Evolutionary conservation across 2,113 vertebrate genomes (phyloP), one percentile per base, ranked within the genome.

Genomic region (Microcebus jonahi): DNA sequence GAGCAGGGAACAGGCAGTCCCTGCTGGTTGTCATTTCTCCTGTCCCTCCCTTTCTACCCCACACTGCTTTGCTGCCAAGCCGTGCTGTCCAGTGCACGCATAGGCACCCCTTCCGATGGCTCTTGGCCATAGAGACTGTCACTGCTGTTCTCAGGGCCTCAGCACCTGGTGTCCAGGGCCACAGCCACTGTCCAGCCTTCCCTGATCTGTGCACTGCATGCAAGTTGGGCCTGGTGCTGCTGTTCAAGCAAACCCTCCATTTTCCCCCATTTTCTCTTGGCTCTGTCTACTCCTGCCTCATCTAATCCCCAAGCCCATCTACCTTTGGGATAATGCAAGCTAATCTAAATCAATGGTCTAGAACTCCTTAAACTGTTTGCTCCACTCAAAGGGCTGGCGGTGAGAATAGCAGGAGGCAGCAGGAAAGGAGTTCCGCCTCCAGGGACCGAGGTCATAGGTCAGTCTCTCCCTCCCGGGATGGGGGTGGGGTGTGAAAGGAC

Each of bases 101-200:
- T 2, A n/a, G 21, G 5, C 42, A 20, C 25, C 13, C 2, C 9
- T 23, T 36, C 17, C 48, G 34, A 53, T 0, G 2, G 48, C 34
- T 50, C 3, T 57, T 55, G 42, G 50, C 36, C 80, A 34, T 0
- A 68, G 42, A 7, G 25, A n/a, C 59, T 21, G 29, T 18, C 20
- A 7, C 23, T n/a, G 8, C 63, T 85, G 57, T 1, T 34, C 68
- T 73, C 31, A 12, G 31, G 3, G 31, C 15, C 29, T 65, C 55
- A 8, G 53, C 27, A 34, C 50, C n/a, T 77, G n/a, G 50, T 1
- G 0, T 57, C 11, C 17, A 55, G 12, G 8, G 7, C 45, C 80
- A 55, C 12, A 14, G 34, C 36, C 67, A 39, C 36, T 14, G 36
- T 34, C 65, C 17, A 23, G 9, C 36, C 53, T 31, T 29, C 25